phyloP scores from a whole-genome alignment of 2,888 invertebrate species.

The Eurytoma californica region DNA sequence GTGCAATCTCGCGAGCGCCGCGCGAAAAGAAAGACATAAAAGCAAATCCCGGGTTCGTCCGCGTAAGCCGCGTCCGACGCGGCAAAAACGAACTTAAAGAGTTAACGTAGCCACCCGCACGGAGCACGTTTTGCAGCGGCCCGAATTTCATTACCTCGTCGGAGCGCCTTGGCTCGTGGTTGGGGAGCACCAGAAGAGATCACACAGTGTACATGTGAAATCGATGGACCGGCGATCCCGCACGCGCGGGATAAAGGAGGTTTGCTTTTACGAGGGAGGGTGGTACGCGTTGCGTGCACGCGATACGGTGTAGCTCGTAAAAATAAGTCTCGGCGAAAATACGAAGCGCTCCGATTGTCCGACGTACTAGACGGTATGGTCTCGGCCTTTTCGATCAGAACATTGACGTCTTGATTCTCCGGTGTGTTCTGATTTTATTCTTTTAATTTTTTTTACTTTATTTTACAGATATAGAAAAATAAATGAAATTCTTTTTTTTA shows the following conservation, averaged over 20 bases:
- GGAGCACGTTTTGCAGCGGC: neutral
- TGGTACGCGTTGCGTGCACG: neutral
- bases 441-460: too few species aligned
- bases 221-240: conserved; percentile 1
- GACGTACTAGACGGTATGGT: neutral
- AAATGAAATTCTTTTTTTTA: too few species aligned
- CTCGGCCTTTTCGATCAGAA: too few species aligned
- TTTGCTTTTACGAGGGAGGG: neutral
- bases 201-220: neutral
- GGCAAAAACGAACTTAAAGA: conserved; percentile 14
- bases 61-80: neutral
- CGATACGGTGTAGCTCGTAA: conserved; percentile 6
- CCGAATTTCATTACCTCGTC: conserved; percentile 25
- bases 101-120: conserved; percentile 7
- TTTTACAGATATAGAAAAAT: too few species aligned
- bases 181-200: neutral
- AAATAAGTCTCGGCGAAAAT: conserved; percentile 15
- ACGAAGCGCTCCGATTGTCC: conserved; percentile 20
- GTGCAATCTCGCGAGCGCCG: neutral
- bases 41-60: neutral
- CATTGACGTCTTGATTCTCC: too few species aligned
- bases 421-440: too few species aligned
- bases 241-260: neutral
- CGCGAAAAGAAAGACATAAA: neutral
- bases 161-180: neutral